A percentile compares a stretch with the other conserved stretches of the same genome.
phyloP scores from a whole-genome alignment of 2,888 invertebrate genomes.

The Drosophila leonis region DNA sequence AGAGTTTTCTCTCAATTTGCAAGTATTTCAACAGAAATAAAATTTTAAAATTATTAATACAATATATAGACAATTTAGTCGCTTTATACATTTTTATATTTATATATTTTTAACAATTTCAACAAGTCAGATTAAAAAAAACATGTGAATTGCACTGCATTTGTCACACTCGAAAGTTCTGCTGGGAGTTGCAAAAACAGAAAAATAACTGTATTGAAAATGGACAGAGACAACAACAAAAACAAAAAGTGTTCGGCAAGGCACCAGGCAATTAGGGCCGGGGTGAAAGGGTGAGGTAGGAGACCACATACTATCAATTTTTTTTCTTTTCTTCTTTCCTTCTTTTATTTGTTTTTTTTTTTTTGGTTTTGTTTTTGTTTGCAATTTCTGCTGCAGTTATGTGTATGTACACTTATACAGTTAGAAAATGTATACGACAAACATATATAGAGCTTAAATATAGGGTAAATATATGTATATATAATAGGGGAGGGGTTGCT shows the following conservation, averaged over 20 bases:
- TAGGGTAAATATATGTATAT: conserved; percentile 16
- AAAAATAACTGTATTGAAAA: conserved; percentile 14
- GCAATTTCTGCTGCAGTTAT: conserved; percentile 53
- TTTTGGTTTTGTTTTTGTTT: conserved; percentile 48
- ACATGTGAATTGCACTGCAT: conserved; percentile 12
- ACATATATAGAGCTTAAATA: conserved; percentile 49
- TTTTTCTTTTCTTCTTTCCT: background rate
- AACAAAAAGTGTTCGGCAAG: conserved; percentile 33
- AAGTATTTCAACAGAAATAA: background rate
- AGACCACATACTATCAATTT: conserved; percentile 39
- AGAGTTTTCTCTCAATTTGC: background rate
- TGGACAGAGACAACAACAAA: conserved; percentile 7
- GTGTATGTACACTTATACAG: conserved; percentile 30
- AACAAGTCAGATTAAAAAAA: background rate
- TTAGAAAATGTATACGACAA: conserved; percentile 9
- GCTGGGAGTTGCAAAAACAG: conserved; percentile 22
- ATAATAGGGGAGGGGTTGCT: conserved; percentile 12
- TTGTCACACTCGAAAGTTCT: conserved; percentile 24
- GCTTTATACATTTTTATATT: too few species aligned
- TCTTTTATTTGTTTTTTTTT: background rate
- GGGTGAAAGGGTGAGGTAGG: background rate
- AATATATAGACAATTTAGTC: background rate
- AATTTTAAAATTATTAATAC: background rate
- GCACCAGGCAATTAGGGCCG: conserved; percentile 49
- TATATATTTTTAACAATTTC: background rate